phyloP scores from a whole-genome alignment of 37 sponge, comb jelly and placozoan species.

The Tethya wilhelma region DNA sequence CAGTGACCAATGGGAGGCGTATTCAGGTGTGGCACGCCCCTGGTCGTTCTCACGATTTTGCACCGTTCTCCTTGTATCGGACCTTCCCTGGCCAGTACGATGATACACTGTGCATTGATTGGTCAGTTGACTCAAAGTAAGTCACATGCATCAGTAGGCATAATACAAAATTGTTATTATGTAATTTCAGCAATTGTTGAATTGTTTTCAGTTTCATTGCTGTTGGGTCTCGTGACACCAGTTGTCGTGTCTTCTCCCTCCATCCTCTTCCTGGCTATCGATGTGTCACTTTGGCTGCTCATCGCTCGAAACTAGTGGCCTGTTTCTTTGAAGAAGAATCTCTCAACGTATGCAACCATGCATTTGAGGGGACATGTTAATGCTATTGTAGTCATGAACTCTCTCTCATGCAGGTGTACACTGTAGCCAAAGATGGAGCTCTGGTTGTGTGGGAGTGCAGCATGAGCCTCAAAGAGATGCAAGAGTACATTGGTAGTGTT shows the following conservation, averaged over 20 bases:
- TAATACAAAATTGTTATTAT: not conserved
- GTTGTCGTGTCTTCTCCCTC: slow-evolving; percentile 81
- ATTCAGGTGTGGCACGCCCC: slow-evolving; percentile 95
- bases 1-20: slow-evolving; percentile 86
- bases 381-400: not conserved
- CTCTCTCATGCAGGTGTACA: slow-evolving; percentile 63
- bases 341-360: slow-evolving; percentile 62
- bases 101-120: slow-evolving; percentile 85
- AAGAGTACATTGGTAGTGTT: slow-evolving; percentile 16
- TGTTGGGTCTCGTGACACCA: slow-evolving; percentile 87
- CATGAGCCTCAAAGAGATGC: slow-evolving; percentile 35
- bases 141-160: not conserved
- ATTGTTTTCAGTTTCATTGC: slow-evolving; percentile 74
- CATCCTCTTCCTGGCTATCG: slow-evolving; percentile 72
- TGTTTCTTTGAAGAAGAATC: slow-evolving; percentile 84
- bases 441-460: slow-evolving; percentile 72
- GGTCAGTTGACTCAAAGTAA: slow-evolving; percentile 91
- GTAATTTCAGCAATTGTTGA: not conserved
- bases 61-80: slow-evolving; percentile 83
- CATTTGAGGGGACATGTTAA: not conserved
- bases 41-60: slow-evolving; percentile 75
- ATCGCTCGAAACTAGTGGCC: slow-evolving; percentile 76
- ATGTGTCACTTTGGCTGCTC: slow-evolving; percentile 88
- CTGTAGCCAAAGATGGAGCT: slow-evolving; percentile 84
- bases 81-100: slow-evolving; percentile 91